Percentiles rank a stretch among this genome's conserved stretches.
phyloP scores from a whole-genome alignment of 2,113 vertebrate species.

The Camelus dromedarius region DNA sequence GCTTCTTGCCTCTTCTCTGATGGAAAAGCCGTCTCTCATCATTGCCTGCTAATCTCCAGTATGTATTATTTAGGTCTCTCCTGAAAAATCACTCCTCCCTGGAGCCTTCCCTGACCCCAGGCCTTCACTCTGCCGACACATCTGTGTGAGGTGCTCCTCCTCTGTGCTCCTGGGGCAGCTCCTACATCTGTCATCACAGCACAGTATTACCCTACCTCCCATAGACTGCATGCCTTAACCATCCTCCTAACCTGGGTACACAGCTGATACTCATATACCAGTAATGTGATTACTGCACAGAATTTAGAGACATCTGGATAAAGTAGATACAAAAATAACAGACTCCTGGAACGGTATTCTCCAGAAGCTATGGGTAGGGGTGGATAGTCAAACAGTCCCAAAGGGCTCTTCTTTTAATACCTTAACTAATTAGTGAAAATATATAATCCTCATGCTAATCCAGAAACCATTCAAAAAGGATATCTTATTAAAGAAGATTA shows the following conservation, averaged over 20 bases:
- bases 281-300: neutral
- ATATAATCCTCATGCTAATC: conserved; percentile 73
- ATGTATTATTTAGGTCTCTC: neutral
- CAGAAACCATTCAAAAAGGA: conserved; percentile 79
- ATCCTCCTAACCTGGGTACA: neutral
- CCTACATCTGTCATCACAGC: too few relatives aligned
- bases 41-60: neutral
- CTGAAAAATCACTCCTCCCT: neutral
- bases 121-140: too few relatives aligned
- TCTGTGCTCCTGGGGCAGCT: neutral
- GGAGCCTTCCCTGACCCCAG: neutral
- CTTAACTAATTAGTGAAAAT: conserved; percentile 59
- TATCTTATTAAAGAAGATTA: conserved; percentile 78
- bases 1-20: neutral
- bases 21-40: neutral
- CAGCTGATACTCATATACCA: neutral
- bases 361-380: neutral
- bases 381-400: neutral
- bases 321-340: neutral
- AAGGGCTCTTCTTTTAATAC: conserved; percentile 37
- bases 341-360: neutral
- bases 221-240: neutral
- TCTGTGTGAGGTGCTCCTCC: neutral
- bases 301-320: conserved; percentile 40
- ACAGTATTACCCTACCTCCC: neutral